Evolutionary conservation across 2,113 vertebrate species (phyloP), one percentile per base, ranked within the genome.

Genomic region (Pampusana beccarii): DNA sequence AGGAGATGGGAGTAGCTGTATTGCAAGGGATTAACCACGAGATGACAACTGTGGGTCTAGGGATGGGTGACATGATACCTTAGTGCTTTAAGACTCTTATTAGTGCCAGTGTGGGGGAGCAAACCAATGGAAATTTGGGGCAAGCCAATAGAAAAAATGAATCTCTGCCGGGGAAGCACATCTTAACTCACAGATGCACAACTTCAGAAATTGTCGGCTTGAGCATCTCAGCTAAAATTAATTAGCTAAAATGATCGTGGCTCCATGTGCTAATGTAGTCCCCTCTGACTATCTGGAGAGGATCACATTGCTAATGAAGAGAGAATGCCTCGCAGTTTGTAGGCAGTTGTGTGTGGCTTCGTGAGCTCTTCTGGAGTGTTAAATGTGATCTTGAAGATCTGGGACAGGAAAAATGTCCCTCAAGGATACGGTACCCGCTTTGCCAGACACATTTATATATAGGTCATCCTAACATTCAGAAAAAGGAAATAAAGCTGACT

Each of bases 191-290:
- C 74, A 84, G 72, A 86, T 33, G 34, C 13, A 21, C 42, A 50
- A 72, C 69, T 86, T 67, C 0, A 74, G 72, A 78, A 93, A 91
- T 36, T 83, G 72, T 90, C 53, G 67, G 75, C 48, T 86, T 36
- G 72, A 92, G 53, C 29, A 67, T 78, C 85, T 86, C 26, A 19
- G 80, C 56, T 69, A 65, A 94, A 96, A 96, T 96, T 90, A 97
- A 96, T 94, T 96, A 94, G 88, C 79, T 74, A 58, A 72, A 95
- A 91, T 79, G 69, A 92, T 96, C 72, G 65, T 36, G 78, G 80
- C 80, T n/a, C 0, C 65, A 60, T 95, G 90, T 29, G 36, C 60
- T 83, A 19, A 6, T 14, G 7, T n/a, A 54, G 50, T 92, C 90
- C 73, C 93, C 28, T 60, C 88, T 75, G 95, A 96, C 34, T 74